phyloP scores from a whole-genome alignment of 1,140 invertebrate species.

The Archivesica marissinica region DNA sequence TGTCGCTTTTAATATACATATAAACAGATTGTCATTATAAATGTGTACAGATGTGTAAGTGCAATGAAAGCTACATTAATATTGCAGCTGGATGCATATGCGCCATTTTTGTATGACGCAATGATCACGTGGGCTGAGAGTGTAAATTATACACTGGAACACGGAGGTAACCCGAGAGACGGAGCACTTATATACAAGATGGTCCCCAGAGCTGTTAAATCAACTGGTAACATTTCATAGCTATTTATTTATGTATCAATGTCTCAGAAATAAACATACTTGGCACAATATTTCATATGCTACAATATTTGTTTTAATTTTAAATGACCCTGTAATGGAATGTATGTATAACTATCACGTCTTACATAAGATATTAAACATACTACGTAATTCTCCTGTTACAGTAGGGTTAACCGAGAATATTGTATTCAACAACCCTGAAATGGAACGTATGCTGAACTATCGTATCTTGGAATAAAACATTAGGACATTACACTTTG shows the following conservation, averaged over 20 bases:
- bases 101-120: conserved; percentile 79
- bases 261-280: neutral
- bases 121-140: conserved; percentile 75
- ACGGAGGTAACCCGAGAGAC: conserved; percentile 69
- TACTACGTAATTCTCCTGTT: too few relatives aligned
- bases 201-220: conserved; percentile 33
- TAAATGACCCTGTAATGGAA: too few relatives aligned
- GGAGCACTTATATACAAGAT: conserved; percentile 70
- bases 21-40: too few relatives aligned
- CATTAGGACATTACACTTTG: too few relatives aligned
- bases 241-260: neutral
- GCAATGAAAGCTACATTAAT: too few relatives aligned
- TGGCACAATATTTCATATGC: neutral
- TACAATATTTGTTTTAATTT: neutral
- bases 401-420: conserved; percentile 78
- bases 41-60: too few relatives aligned
- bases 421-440: conserved; percentile 71
- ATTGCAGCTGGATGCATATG: conserved; percentile 77
- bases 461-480: conserved; percentile 78
- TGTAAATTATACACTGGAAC: conserved; percentile 70
- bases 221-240: neutral
- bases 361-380: too few relatives aligned
- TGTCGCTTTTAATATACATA: too few relatives aligned
- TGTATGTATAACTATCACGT: too few relatives aligned
- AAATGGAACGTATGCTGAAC: conserved; percentile 75